Percentiles rank a stretch among this genome's conserved stretches.
These are phyloP conservation scores for Dione juno DNA, from an alignment of 2,888 invertebrate species.

Conservation along the genomic window DNA sequence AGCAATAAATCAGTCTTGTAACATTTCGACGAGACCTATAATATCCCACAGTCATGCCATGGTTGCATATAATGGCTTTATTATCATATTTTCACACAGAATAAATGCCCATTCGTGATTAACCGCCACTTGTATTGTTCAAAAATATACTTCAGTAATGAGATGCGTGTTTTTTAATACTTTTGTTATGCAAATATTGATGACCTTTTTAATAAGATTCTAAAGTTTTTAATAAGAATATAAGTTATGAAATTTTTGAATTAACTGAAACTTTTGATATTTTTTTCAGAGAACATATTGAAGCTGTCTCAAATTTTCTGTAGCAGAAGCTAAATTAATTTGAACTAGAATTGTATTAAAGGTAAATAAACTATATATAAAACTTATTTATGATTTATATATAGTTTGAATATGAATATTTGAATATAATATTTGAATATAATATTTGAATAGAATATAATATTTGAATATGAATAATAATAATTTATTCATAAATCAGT, in stretches of 20 bases:
- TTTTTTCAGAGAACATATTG: conserved; percentile 4
- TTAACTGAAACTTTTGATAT: background rate
- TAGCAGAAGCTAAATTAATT: background rate
- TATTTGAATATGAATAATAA: too few species aligned
- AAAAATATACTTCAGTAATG: conserved; percentile 47
- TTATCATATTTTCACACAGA: conserved; percentile 55
- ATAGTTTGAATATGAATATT: too few species aligned
- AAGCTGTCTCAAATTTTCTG: background rate
- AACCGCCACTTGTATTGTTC: conserved; percentile 28
- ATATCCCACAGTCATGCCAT: conserved; percentile 67
- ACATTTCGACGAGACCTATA: conserved; percentile 43
- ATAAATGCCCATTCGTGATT: conserved; percentile 34
- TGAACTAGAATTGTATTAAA: background rate
- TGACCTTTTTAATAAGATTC: conserved; percentile 13
- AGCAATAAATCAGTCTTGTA: conserved; percentile 38
- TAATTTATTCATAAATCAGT: too few species aligned
- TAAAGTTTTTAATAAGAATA: conserved; percentile 6
- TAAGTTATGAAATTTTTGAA: background rate
- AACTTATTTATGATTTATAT: background rate
- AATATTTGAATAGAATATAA: too few species aligned
- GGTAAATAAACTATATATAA: background rate
- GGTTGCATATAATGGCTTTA: conserved; percentile 67
- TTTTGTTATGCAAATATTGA: conserved; percentile 41
- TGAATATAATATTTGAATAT: too few species aligned
- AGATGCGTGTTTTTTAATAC: conserved; percentile 50